Evolutionary conservation across 2,888 invertebrate genomes (phyloP), one percentile per base, ranked within the genome.

Genomic region (Schizaphis graminum): DNA sequence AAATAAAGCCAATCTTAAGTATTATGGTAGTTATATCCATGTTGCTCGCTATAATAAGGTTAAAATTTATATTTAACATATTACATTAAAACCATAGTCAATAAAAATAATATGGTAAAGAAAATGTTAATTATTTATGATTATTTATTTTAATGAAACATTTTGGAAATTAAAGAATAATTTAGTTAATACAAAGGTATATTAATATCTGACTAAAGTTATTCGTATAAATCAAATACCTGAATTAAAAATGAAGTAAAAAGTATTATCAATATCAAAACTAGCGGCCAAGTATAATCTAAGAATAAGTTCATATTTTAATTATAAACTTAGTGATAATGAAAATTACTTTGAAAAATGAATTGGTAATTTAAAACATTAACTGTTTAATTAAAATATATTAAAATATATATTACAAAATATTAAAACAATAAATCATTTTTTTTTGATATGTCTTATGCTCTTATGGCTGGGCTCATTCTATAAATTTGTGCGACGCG

Each of bases 391-490:
- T 77, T 16, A 77, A 77, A 77, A 77, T 35, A 7, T n/a, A n/a
- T n/a, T n/a, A n/a, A n/a, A n/a, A n/a, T n/a, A n/a, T 77, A 41
- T 77, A 77, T 77, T 77, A 77, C 21, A 77, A 77, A 77, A 77
- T 77, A 77, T 35, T 77, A 24, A 77, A 10, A 77, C 8, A 24
- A 35, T 35, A 35, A 77, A 77, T 77, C 35, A 21, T 77, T 35
- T 77, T 67, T n/a, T 77, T 21, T 21, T 21, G 28, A 77, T 16
- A 53, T 53, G 53, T 53, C 21, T 53, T 53, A n/a, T n/a, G n/a
- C n/a, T n/a, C n/a, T n/a, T n/a, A 53, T 53, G 13, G 53, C 53
- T 53, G 53, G 53, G 53, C 16, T 53, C 53, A 53, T 53, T 53
- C 53, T 53, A 53, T 53, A 53, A 13, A 53, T 53, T 53, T 8